Evolutionary conservation across 2,113 vertebrate species (phyloP), one percentile per base, ranked within the genome.

Genomic region (Rhagologus leucostigma): DNA sequence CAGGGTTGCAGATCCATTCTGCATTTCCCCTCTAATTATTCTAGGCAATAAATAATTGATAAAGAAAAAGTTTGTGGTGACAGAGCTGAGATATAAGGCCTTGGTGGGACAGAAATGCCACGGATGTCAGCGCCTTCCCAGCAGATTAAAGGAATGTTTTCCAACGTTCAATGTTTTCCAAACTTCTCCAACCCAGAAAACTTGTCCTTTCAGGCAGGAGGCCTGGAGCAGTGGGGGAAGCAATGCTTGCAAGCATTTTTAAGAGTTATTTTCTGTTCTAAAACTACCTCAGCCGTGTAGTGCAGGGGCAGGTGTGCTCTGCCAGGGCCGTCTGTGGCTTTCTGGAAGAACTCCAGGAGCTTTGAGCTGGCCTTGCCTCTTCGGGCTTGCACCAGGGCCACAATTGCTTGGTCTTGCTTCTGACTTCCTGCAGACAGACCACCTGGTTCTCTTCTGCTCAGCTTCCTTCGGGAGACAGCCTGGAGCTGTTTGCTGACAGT

Each of bases 121-220:
- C 3, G 20, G 56, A 4, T 4, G 2, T 67, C 19, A 59, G 64
- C 9, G 6, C 1, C 0, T 29, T 56, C 13, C 24, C 47, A 24
- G 47, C 26, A 30, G 75, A 55, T 63, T 1, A 22, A 70, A 69
- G 14, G 44, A 37, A 26, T 4, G 1, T 4, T 22, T 69, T 16
- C 55, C 46, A 23, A 7, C 0, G 0, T 37, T 33, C 63, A 6
- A 0, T 4, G 7, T 24, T 83, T 76, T 42, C 77, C 50, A 47
- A 37, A 35, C 33, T 42, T 33, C 52, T 84, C 37, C 30, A 26
- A 24, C n/a, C 76, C 32, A 7, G 41, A 33, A 63, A 67, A 64
- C 37, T 19, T 33, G 7, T 19, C n/a, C 56, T 70, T 75, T 46
- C 16, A 35, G 35, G 57, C 44, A 76, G 73, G 41, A 76, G n/a